A percentile compares a stretch with the other conserved stretches of the same genome.
Evolutionary conservation across 2,888 invertebrate species (phyloP).

Genomic region (Lepas anatifera): DNA sequence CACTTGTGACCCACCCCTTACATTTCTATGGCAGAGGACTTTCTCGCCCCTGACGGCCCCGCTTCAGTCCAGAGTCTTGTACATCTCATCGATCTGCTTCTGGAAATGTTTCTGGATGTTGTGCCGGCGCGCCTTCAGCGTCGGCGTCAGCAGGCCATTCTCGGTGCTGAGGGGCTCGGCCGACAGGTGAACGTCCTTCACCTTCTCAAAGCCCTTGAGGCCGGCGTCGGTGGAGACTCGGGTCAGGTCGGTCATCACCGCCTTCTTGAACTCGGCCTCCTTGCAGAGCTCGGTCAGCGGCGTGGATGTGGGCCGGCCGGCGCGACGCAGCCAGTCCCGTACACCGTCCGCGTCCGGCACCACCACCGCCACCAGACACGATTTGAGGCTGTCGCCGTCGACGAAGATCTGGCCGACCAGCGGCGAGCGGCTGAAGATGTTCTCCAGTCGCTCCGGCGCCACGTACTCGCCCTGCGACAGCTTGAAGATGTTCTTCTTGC

Average conservation of each 20-base stretch:
- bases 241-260: slow-evolving; percentile 76
- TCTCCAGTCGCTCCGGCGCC: slow-evolving; percentile 97
- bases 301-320: slow-evolving; percentile 56
- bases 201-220: slow-evolving; percentile 94
- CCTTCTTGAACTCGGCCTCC: slow-evolving; percentile 71
- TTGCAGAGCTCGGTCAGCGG: slow-evolving; percentile 72
- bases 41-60: background rate
- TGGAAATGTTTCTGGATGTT: slow-evolving; percentile 83
- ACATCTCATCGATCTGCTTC: slow-evolving; percentile 87
- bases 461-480: slow-evolving; percentile 93
- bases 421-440: slow-evolving; percentile 81
- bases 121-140: slow-evolving; percentile 87
- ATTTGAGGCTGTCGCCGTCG: slow-evolving; percentile 78
- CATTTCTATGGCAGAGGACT: background rate
- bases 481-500: slow-evolving; percentile 98
- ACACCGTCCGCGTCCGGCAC: slow-evolving; percentile 90
- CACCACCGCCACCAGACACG: slow-evolving; percentile 84
- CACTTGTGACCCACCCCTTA: too few species aligned
- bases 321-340: slow-evolving; percentile 78
- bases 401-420: slow-evolving; percentile 93
- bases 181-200: slow-evolving; percentile 86
- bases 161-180: slow-evolving; percentile 93
- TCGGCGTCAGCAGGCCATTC: slow-evolving; percentile 90
- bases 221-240: slow-evolving; percentile 78
- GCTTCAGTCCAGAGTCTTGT: slow-evolving; percentile 53